Conservation (phyloP, 2,797 vertebrate species). For the Mormyrops attenuatus region DNA sequence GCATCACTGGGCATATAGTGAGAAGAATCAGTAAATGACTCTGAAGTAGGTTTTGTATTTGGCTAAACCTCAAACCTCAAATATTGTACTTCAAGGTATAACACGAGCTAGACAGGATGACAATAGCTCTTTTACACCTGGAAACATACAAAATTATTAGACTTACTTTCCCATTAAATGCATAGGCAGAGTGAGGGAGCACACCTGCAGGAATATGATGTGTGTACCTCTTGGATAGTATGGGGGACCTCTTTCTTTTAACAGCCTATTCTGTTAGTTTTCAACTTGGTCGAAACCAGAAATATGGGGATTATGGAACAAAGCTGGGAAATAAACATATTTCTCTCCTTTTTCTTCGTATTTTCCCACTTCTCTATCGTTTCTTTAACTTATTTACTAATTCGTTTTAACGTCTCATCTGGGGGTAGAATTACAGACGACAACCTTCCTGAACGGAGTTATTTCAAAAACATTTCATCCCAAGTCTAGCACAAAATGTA, state of each 20-base stretch:
- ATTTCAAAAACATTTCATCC: background rate
- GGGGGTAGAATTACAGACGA: background rate
- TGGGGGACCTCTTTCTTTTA: background rate
- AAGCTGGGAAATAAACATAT: background rate
- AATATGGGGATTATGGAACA: background rate
- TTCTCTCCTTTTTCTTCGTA: background rate
- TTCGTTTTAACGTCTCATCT: background rate
- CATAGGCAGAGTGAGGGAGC: background rate
- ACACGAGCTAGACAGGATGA: background rate
- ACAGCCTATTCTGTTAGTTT: background rate
- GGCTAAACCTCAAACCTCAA: background rate
- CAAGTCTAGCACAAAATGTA: background rate
- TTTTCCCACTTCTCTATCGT: background rate
- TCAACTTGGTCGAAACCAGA: background rate
- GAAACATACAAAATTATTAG: background rate
- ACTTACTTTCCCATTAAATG: background rate
- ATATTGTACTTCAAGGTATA: background rate
- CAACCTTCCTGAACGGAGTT: background rate
- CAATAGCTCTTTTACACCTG: background rate
- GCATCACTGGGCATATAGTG: background rate
- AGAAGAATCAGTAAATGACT: background rate
- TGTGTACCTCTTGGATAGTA: background rate
- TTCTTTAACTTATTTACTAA: background rate
- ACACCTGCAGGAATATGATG: background rate
- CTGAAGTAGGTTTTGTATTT: background rate